Conservation (phyloP, 2,797 vertebrate genomes). For the Eulemur mongoz region DNA sequence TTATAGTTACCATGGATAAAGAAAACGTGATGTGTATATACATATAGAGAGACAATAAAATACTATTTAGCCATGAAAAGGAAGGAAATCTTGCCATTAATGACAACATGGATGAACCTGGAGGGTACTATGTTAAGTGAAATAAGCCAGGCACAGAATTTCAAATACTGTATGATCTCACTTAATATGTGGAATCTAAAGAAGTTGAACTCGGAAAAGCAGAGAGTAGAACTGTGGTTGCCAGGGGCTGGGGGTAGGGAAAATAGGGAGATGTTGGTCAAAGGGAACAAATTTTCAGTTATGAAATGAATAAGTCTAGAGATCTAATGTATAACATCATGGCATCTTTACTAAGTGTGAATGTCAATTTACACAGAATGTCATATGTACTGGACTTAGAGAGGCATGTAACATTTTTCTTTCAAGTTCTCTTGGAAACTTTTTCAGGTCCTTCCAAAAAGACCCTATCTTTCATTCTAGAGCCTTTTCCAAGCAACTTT, state of each 20-base stretch:
- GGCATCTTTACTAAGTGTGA: not conserved
- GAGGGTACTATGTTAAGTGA: not conserved
- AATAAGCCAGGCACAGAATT: not conserved
- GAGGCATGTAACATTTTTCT: not conserved
- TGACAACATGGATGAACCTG: not conserved
- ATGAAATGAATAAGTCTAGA: not conserved
- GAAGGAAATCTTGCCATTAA: not conserved
- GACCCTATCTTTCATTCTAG: not conserved
- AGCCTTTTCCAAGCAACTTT: not conserved
- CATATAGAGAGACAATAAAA: not conserved
- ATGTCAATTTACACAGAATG: not conserved
- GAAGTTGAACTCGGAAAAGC: not conserved
- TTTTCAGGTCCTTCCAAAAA: not conserved
- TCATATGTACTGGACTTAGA: not conserved
- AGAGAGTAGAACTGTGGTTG: not conserved
- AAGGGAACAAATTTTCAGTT: not conserved
- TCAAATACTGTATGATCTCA: not conserved
- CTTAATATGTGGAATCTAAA: not conserved
- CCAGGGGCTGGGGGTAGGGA: not conserved
- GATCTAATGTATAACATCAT: not conserved
- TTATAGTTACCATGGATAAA: not conserved
- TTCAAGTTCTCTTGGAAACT: not conserved
- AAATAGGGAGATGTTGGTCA: not conserved
- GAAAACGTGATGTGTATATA: not conserved
- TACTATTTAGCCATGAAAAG: not conserved